A percentile compares a stretch with the other conserved stretches of the same genome.
phyloP scores from a whole-genome alignment of 2,797 vertebrate genomes.

The Apogon hyalosoma region DNA sequence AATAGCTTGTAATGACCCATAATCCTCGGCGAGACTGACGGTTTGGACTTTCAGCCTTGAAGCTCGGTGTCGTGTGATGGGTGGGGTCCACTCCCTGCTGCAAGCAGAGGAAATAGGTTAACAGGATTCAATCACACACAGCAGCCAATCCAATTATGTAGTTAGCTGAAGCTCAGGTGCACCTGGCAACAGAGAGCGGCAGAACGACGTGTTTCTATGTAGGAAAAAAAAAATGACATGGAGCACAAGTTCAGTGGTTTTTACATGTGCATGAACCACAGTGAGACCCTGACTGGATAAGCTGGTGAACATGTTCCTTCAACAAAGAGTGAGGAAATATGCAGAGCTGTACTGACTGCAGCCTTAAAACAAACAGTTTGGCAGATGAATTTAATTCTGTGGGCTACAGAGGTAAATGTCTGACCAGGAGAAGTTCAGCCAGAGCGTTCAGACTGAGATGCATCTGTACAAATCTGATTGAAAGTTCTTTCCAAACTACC shows the following conservation, averaged over 20 bases:
- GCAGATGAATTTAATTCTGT: slow-evolving; percentile 17
- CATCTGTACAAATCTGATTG: too few relatives aligned
- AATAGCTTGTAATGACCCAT: slow-evolving; percentile 42
- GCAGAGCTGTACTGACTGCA: slow-evolving; percentile 19
- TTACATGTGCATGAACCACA: slow-evolving; percentile 25
- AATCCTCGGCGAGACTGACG: slow-evolving; percentile 44
- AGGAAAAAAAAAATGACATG: slow-evolving; percentile 37
- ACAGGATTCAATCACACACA: slow-evolving; percentile 79
- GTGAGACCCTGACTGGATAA: slow-evolving; percentile 16
- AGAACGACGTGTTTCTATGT: slow-evolving; percentile 17
- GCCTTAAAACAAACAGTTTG: slow-evolving; percentile 28
- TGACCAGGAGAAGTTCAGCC: slow-evolving; percentile 12
- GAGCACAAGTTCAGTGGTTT: slow-evolving; percentile 48
- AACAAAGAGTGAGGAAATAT: slow-evolving; percentile 55
- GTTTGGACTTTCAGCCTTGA: slow-evolving; percentile 50
- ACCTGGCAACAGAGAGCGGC: slow-evolving; percentile 25
- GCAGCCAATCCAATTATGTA: slow-evolving; percentile 77
- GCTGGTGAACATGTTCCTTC: slow-evolving; percentile 22
- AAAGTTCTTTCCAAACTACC: too few relatives aligned
- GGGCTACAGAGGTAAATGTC: slow-evolving; percentile 7
- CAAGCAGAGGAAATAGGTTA: slow-evolving; percentile 75
- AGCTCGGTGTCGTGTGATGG: slow-evolving; percentile 11
- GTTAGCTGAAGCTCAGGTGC: slow-evolving; percentile 67
- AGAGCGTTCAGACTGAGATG: too few relatives aligned
- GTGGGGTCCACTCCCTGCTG: slow-evolving; percentile 53